phyloP scores from a whole-genome alignment of 2,113 vertebrate genomes.

The Ivindomyrus marchei region DNA sequence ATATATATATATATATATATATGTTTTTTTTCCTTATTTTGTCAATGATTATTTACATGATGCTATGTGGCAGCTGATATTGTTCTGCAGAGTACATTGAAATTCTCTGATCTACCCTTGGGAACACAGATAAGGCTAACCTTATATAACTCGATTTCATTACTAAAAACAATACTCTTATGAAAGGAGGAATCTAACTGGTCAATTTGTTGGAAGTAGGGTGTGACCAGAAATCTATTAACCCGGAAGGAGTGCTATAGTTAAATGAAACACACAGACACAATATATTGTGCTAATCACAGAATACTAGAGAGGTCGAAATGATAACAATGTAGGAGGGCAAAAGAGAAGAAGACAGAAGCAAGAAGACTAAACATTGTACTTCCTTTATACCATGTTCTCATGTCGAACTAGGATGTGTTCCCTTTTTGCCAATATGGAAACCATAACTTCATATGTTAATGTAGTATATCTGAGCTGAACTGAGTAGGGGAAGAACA shows the following conservation, averaged over 20 bases:
- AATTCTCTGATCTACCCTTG: not conserved
- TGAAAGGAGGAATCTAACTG: not conserved
- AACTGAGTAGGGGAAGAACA: not conserved
- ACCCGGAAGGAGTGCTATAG: not conserved
- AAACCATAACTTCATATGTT: not conserved
- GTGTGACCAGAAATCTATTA: not conserved
- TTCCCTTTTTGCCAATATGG: not conserved
- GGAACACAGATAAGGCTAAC: not conserved
- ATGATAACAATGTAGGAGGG: not conserved
- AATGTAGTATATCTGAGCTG: not conserved
- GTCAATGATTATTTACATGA: not conserved
- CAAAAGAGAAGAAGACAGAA: not conserved
- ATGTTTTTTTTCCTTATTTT: too few relatives aligned
- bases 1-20: too few relatives aligned
- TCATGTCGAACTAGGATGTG: not conserved
- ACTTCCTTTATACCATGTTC: not conserved
- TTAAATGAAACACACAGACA: not conserved
- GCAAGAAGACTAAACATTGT: not conserved
- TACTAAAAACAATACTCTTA: not conserved
- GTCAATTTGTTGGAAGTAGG: not conserved
- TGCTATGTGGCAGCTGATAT: not conserved
- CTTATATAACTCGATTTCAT: not conserved
- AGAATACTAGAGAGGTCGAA: not conserved
- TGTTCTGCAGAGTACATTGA: too few relatives aligned
- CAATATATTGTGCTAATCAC: not conserved